Base-by-base conservation (phyloP, 2,797 vertebrate species). In the Carduelis carduelis region DNA sequence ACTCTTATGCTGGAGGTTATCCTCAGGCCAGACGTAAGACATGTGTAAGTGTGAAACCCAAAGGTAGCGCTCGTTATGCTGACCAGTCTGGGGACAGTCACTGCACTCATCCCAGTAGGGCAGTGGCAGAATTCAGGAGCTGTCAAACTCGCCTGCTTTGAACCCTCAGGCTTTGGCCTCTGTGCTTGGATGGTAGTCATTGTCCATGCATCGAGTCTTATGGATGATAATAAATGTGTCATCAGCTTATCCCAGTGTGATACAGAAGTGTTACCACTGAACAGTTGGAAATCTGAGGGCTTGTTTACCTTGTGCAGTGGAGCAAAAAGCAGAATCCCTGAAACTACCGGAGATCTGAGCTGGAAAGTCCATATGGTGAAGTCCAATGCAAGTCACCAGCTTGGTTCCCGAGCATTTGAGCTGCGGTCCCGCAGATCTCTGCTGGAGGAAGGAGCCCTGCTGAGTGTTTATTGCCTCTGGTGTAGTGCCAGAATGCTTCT, bases 371-470 rank as follows among this genome's bases (percentile, higher is more conserved):
- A 15, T 75, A 20, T 57, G 61, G 69, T 75, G n/a, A 65, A 61
- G 78, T 26, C 82, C 87, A 39, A 2, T 43, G 27, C 72, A 71
- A 57, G 35, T 19, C 41, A 75, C n/a, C 91, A 81, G 72, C 65
- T 57, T 66, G 61, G 27, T 53, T 94, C 46, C 28, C 0, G 6
- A 87, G 68, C 30, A 16, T 53, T 86, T 30, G 6, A 60, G 53
- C n/a, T 27, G 7, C 17, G 1, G 65, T 75, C 35, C 52, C 0
- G 0, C 72, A 78, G 89, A 71, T 57, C 50, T 78, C 30, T 81
- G 83, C 65, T 2, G 15, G 88, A 90, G 89, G 76, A 95, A 91
- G 68, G 82, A 95, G 76, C 28, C 94, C 88, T 75, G 89, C 93
- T 37, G 93, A 43, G 89, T 0, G 4, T 83, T 91, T 80, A 89